Conservation (phyloP, 2,888 invertebrate species). For the Dugesia japonica region DNA sequence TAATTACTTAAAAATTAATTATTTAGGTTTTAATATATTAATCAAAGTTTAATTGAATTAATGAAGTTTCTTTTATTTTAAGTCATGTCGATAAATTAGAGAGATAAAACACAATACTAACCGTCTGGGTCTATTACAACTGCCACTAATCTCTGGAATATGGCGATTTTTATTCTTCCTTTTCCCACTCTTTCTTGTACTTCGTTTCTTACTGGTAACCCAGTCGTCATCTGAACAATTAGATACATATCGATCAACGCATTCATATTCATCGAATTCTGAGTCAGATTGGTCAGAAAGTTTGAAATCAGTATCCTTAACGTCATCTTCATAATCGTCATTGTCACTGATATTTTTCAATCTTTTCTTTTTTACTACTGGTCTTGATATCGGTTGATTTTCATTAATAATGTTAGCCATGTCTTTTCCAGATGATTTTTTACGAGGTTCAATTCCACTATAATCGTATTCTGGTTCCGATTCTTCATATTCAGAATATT, state of each 20-base stretch:
- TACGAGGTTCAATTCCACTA: neutral
- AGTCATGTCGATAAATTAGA: too few relatives aligned
- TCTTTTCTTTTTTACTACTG: neutral
- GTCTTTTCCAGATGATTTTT: constrained; percentile 24
- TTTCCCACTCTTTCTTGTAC: neutral
- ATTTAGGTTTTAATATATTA: too few relatives aligned
- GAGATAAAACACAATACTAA: neutral
- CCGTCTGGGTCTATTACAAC: neutral
- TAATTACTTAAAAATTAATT: too few relatives aligned
- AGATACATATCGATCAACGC: neutral
- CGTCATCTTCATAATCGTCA: neutral
- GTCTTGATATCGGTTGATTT: neutral
- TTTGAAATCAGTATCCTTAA: neutral
- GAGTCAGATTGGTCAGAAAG: neutral
- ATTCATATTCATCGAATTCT: neutral
- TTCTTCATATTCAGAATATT: constrained; percentile 25
- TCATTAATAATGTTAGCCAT: constrained; percentile 29
- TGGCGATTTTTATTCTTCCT: neutral
- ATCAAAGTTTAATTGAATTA: too few relatives aligned
- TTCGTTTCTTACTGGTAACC: neutral
- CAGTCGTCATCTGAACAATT: neutral
- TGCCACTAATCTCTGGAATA: neutral
- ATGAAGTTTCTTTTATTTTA: too few relatives aligned
- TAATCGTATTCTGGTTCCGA: constrained; percentile 26
- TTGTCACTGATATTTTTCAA: neutral